phyloP scores from a whole-genome alignment of 30 jellyfish, hydroid and myxozoan species.

The Pelagia noctiluca region DNA sequence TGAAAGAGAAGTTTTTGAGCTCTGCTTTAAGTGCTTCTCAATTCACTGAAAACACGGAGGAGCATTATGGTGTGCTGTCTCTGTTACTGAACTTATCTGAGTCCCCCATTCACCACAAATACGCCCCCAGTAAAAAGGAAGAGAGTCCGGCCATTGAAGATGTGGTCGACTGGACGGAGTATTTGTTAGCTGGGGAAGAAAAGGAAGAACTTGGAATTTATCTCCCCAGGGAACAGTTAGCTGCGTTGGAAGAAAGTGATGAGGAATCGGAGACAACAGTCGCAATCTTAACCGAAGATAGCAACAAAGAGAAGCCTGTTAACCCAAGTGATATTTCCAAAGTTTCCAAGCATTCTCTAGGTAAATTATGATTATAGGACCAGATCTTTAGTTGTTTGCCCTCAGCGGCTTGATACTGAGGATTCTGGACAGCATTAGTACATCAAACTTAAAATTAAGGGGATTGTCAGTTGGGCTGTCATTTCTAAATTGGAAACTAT shows the following conservation, averaged over 20 bases:
- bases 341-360: no score
- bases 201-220: conserved; percentile 56
- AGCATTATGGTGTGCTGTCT: conserved; percentile 72
- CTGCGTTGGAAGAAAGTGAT: conserved; percentile 23
- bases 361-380: no score
- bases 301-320: no score
- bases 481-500: no score
- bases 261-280: conserved; percentile 37
- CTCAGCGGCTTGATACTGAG: no score
- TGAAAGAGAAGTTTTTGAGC: conserved; percentile 54
- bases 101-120: conserved; percentile 62
- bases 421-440: no score
- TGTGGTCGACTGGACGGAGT: conserved; percentile 71
- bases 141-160: conserved; percentile 22
- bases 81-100: conserved; percentile 77
- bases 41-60: conserved; percentile 57
- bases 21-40: conserved; percentile 46
- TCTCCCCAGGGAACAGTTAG: conserved; percentile 29
- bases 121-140: background rate
- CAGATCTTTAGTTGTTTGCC: no score
- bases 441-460: no score
- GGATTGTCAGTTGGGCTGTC: no score
- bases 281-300: no score
- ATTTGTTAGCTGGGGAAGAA: conserved; percentile 82
- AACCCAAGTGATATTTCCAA: no score